Conservation (phyloP, 1,140 invertebrate genomes). For the Araneus ventricosus region DNA sequence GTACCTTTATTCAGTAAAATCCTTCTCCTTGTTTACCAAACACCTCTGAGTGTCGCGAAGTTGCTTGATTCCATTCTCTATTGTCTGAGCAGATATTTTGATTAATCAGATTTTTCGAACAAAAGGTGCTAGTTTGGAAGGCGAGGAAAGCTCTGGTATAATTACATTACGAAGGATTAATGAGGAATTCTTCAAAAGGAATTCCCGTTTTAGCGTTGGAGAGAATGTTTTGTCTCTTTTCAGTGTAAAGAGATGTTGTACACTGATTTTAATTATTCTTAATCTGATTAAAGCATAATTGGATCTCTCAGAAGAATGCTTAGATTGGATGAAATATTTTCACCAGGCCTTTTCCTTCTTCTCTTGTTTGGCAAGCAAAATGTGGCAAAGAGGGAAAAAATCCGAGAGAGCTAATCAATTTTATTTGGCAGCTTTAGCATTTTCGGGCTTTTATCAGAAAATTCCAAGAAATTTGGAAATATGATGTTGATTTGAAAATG, state of each 20-base stretch:
- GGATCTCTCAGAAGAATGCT: background rate
- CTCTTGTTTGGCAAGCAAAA: background rate
- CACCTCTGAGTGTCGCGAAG: conserved; percentile 11
- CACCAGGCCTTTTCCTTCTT: background rate
- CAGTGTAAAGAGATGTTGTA: background rate
- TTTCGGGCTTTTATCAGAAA: background rate
- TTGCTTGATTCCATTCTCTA: background rate
- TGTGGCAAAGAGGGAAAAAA: background rate
- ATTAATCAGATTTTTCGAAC: conserved; percentile 26
- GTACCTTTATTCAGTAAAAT: background rate
- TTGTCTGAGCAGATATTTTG: conserved; percentile 12
- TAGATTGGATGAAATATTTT: background rate
- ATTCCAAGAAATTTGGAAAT: background rate
- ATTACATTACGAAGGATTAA: conserved; percentile 29
- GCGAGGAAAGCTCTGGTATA: background rate
- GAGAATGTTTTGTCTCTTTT: background rate
- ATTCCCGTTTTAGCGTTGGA: background rate
- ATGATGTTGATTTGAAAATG: no score
- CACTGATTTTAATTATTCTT: conserved; percentile 18
- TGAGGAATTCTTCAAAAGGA: conserved; percentile 18
- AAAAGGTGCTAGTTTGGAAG: background rate
- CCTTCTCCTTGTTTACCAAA: conserved; percentile 11
- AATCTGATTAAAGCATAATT: conserved; percentile 7
- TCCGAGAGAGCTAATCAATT: background rate
- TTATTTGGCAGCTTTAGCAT: background rate